Percentiles rank a stretch among this genome's conserved stretches.
Evolutionary conservation across 92 coral and sea anemone genomes (phyloP).

Genomic region (Umimayanthus chanpuru): DNA sequence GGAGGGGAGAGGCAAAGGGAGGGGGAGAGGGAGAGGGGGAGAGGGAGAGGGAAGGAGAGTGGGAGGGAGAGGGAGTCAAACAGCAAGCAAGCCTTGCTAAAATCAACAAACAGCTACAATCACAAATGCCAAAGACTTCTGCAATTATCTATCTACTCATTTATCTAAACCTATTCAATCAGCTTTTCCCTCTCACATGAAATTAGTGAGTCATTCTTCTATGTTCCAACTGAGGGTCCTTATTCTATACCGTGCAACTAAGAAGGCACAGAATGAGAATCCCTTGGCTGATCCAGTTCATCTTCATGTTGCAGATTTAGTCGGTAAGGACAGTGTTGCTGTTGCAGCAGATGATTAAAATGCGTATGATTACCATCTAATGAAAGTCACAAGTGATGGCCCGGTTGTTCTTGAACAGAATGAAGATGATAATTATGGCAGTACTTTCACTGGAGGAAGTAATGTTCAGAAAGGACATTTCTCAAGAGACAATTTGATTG

Average conservation of each 20-base stretch:
- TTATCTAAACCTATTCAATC: conserved; percentile 49
- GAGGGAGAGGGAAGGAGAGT: too few species aligned
- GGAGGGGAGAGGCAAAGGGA: too few species aligned
- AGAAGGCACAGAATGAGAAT: not conserved
- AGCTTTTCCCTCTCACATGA: conserved; percentile 34
- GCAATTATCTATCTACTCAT: conserved; percentile 42
- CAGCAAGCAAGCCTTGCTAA: conserved; percentile 55
- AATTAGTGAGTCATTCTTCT: conserved; percentile 41
- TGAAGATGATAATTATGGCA: not conserved
- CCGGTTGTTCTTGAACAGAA: conserved; percentile 21
- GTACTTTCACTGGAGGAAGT: not conserved
- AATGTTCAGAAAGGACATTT: not conserved
- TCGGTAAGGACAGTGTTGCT: not conserved
- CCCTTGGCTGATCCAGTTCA: conserved; percentile 1
- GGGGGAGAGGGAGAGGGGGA: too few species aligned
- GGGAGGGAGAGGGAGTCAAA: too few species aligned
- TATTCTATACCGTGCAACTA: conserved; percentile 35
- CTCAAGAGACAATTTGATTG: not conserved
- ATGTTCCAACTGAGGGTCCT: conserved; percentile 48
- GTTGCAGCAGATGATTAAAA: too few species aligned
- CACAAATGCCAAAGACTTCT: conserved; percentile 49
- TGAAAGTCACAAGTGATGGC: not conserved
- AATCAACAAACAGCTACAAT: conserved; percentile 43
- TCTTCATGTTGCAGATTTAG: conserved; percentile 22
- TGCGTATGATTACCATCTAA: not conserved